Evolutionary conservation across 1,140 invertebrate genomes (phyloP), one percentile per base, ranked within the genome.

Genomic region (Zaprionus ornatus): DNA sequence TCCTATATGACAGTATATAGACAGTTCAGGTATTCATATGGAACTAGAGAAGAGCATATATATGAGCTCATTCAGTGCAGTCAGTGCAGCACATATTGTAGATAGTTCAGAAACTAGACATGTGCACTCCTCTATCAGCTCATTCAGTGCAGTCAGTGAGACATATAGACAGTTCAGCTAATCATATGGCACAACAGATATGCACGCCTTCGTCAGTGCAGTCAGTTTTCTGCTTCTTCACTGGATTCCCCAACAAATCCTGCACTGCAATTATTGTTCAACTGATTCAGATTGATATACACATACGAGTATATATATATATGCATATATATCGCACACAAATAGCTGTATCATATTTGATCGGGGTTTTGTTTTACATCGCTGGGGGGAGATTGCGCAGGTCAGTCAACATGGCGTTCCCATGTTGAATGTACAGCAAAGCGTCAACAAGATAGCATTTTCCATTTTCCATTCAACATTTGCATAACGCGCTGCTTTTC

Each of bases 401-500:
- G 29, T 60, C 27, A 45, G 74, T 71, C 59, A 59, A 54, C 67
- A 65, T 55, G 42, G 17, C 61, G 45, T 59, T 63, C 45, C 23
- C 35, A 63, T 57, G 60, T 55, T 55, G 68, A 71, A 63, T 64
- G 32, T 50, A 64, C 54, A 64, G 55, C 60, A 65, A 48, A 72
- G 45, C 66, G 77, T 74, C 84, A 87, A 87, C 80, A 83, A 71
- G 66, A 69, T 82, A 68, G 62, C 66, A 79, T 82, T 82, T 81
- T 62, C 66, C 79, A 85, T 68, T 87, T 77, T 54, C 60, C 74
- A 86, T 40, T 69, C 57, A 74, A 75, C 84, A 84, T 87, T 88
- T 84, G 77, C 85, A 87, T 84, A 88, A 84, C 70, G 85, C 80
- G 74, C 48, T 70, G 61, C 60, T 79, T 82, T 88, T 84, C 64